Conservation (phyloP, 2,888 invertebrate genomes). For the Archips xylosteana region DNA sequence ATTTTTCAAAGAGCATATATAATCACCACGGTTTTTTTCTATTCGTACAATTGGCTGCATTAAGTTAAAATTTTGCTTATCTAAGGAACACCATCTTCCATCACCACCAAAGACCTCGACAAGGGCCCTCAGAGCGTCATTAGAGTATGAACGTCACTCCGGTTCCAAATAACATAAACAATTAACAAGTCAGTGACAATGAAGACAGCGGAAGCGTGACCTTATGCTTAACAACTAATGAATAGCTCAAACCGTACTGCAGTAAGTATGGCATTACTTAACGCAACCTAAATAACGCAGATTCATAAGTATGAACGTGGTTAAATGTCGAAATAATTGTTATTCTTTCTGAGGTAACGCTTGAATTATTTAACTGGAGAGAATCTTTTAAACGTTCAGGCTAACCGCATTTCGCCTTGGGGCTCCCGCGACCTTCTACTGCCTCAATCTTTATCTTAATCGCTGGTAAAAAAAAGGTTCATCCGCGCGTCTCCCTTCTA, state of each 20-base stretch:
- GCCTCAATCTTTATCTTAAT: conserved; percentile 45
- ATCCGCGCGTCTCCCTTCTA: conserved; percentile 53
- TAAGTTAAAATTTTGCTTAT: background rate
- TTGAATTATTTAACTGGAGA: conserved; percentile 25
- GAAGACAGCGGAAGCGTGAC: conserved; percentile 40
- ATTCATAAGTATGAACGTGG: background rate
- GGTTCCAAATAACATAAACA: conserved; percentile 41
- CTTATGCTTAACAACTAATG: conserved; percentile 31
- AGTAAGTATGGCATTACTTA: conserved; percentile 16
- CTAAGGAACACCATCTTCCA: background rate
- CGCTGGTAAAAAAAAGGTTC: conserved; percentile 43
- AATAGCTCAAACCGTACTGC: conserved; percentile 20
- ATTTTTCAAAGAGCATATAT: background rate
- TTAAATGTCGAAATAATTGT: conserved; percentile 31
- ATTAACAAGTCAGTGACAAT: conserved; percentile 39
- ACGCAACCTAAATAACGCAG: conserved; percentile 26
- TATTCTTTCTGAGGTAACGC: conserved; percentile 17
- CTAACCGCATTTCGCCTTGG: conserved; percentile 34
- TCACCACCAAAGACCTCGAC: background rate
- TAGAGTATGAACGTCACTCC: conserved; percentile 34
- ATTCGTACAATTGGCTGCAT: background rate
- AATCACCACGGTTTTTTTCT: background rate
- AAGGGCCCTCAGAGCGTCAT: conserved; percentile 24
- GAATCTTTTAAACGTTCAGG: conserved; percentile 16
- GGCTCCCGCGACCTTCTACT: conserved; percentile 33